These are phyloP conservation scores for Erinaceus europaeus DNA, from an alignment of 2,113 vertebrate species.

Conservation along the genomic window DNA sequence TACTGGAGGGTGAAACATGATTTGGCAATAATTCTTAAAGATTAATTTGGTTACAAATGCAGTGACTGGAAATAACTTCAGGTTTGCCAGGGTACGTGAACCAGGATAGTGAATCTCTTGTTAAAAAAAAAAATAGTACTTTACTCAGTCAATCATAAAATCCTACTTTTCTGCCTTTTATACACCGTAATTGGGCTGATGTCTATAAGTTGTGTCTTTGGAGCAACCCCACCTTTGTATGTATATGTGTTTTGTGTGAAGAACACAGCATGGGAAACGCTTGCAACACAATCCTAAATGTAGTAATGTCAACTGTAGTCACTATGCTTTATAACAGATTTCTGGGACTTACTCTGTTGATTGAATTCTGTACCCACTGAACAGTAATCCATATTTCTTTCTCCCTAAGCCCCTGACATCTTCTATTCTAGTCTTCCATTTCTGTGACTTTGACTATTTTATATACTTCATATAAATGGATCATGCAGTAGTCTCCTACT, in stretches of 20 bases:
- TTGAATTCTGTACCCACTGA: no score
- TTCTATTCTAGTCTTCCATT: no score
- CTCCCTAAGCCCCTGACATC: no score
- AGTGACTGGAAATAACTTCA: neutral
- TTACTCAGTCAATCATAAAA: neutral
- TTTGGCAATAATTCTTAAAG: neutral
- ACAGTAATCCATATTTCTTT: no score
- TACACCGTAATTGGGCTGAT: neutral
- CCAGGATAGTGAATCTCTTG: neutral
- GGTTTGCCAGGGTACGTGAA: neutral
- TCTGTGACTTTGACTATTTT: no score
- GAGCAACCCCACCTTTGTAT: neutral
- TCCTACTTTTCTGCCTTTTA: neutral
- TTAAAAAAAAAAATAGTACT: neutral
- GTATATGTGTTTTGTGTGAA: neutral
- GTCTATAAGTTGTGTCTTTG: neutral
- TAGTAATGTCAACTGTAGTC: no score
- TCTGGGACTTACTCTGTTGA: no score
- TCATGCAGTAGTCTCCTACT: no score
- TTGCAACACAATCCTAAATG: no score
- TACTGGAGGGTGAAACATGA: neutral
- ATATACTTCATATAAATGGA: no score
- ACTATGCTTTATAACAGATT: no score
- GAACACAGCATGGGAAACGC: neutral
- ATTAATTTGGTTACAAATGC: neutral